These are phyloP conservation scores for Heliconius congener DNA, from an alignment of 1,140 invertebrate species.

Conservation along the genomic window DNA sequence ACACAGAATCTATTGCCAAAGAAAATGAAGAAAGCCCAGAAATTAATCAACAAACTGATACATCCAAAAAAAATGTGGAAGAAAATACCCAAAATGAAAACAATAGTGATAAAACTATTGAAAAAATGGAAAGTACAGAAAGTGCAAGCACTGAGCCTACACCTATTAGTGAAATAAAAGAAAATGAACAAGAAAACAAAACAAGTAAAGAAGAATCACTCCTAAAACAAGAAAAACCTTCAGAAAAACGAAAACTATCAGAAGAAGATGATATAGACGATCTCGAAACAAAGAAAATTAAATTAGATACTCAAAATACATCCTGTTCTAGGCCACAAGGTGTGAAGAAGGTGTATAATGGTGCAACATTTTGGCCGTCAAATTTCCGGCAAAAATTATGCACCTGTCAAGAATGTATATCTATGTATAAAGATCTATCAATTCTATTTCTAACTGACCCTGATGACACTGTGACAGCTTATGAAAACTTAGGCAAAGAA, in stretches of 20 bases:
- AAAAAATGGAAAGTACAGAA: background rate
- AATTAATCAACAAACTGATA: conserved; percentile 16
- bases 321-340: conserved; percentile 55
- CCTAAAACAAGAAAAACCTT: conserved; percentile 22
- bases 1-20: conserved; percentile 13
- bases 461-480: conserved; percentile 92
- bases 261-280: conserved; percentile 46
- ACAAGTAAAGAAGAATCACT: background rate
- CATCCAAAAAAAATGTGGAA: conserved; percentile 20
- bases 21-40: conserved; percentile 29
- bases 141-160: background rate
- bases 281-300: conserved; percentile 51
- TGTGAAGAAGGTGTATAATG: conserved; percentile 53
- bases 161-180: background rate
- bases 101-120: conserved; percentile 16
- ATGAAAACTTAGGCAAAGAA: conserved; percentile 90
- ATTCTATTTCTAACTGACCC: conserved; percentile 89
- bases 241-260: conserved; percentile 53
- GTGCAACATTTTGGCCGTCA: conserved; percentile 86
- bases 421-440: conserved; percentile 86
- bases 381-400: conserved; percentile 90
- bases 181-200: conserved; percentile 6
- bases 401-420: conserved; percentile 84
- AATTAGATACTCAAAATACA: conserved; percentile 42
- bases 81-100: conserved; percentile 22